phyloP scores from a whole-genome alignment of 2,888 invertebrate species.

The Crossocerus cetratus region DNA sequence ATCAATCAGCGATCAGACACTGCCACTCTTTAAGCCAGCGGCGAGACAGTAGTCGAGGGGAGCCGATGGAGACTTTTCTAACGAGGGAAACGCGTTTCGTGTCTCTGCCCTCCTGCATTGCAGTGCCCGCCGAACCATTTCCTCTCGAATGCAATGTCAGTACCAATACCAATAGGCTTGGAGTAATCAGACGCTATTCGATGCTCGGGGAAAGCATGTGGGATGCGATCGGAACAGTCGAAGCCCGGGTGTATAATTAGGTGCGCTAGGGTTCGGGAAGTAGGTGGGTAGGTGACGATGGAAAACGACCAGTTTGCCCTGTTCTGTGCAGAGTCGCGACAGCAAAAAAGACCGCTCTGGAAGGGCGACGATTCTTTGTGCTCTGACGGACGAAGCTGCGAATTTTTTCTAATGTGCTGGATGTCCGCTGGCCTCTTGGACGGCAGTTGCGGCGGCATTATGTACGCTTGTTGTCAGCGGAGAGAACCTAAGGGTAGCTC shows the following conservation, averaged over 20 bases:
- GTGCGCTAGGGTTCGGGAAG: background rate
- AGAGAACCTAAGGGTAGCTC: conserved; percentile 73
- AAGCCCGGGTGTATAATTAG: no score
- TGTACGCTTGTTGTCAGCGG: conserved; percentile 93
- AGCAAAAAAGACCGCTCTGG: conserved; percentile 74
- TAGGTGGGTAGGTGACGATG: background rate
- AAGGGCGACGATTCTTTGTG: conserved; percentile 80
- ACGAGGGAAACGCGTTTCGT: background rate
- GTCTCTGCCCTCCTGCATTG: background rate
- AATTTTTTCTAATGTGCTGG: conserved; percentile 95
- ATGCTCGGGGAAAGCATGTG: background rate
- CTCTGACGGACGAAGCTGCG: conserved; percentile 88
- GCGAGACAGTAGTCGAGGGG: background rate
- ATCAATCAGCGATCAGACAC: conserved; percentile 11
- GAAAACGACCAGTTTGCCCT: conserved; percentile 40
- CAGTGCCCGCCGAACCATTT: background rate
- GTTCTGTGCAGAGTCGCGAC: conserved; percentile 74
- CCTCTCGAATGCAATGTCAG: background rate
- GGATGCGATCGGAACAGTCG: no score
- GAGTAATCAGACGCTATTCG: conserved; percentile 43
- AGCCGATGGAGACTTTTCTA: background rate
- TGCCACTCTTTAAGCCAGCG: background rate
- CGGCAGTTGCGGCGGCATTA: conserved; percentile 88
- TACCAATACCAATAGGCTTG: conserved; percentile 52
- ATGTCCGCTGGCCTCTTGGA: conserved; percentile 91